Base-by-base conservation (phyloP, 1,140 invertebrate species). In the Tribolium madens region DNA sequence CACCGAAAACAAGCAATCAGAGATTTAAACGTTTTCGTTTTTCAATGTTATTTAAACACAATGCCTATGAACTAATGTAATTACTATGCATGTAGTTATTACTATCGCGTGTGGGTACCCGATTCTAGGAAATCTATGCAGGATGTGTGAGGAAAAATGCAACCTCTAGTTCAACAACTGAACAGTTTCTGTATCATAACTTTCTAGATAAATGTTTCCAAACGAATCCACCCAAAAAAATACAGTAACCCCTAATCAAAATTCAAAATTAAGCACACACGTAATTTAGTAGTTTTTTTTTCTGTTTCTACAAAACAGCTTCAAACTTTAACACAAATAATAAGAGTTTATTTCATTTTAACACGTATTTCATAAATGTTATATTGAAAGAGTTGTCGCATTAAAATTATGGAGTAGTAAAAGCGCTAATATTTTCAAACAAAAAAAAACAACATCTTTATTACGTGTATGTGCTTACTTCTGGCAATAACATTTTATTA, bases 91-190 rank as follows among this genome's bases (percentile, higher is more conserved):
- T 14, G 57, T 26, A 33, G n/a, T 64, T 64, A 33, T 13, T 33
- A 64, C 13, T 64, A 64, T 64, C 57, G 57, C 57, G 57, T 64
- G 57, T 64, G 26, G 57, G 57, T 33, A 64, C 57, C 57, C 57
- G 14, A 64, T 64, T 64, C 57, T 64, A 6, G 57, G 57, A 64
- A 64, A 64, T 64, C 26, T 64, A 64, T 33, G 31, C n/a, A 64
- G 57, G 31, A 64, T 64, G 57, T 64, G 57, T 33, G n/a, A 33
- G 12, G 57, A 33, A 64, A 64, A 64, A 64, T 33, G 57, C 4
- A 33, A 64, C 12, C 57, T 64, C 31, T 33, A 12, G 12, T 14
- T 36, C 14, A 12, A 64, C 21, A 33, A 12, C 26, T 64, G 57
- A 64, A 26, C 21, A 1, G 21, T 26, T 26, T 26, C 21, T 26